phyloP scores from a whole-genome alignment of 2,113 vertebrate species.

The Vulpes ferrilata region DNA sequence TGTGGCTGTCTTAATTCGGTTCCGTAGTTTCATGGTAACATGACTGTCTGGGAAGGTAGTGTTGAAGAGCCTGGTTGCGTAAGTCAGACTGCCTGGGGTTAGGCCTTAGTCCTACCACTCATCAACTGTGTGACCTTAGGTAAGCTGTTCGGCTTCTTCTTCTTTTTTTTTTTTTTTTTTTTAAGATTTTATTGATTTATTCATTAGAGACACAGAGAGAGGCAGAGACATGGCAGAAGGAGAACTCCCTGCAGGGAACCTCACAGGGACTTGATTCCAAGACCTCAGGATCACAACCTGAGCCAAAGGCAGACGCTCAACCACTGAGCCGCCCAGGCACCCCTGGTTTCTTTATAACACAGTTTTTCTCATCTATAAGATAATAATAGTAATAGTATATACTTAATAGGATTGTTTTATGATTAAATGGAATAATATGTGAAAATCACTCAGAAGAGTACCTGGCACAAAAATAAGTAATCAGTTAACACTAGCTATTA shows the following conservation, averaged over 20 bases:
- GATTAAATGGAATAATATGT: not conserved
- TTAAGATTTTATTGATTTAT: too few relatives aligned
- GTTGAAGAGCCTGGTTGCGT: not conserved
- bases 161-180: too few relatives aligned
- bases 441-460: not conserved
- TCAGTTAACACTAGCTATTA: not conserved
- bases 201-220: too few relatives aligned
- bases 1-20: not conserved
- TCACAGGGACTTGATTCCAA: too few relatives aligned
- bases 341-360: not conserved
- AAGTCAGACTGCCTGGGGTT: not conserved
- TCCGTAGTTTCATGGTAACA: not conserved
- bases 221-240: too few relatives aligned
- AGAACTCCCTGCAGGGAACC: too few relatives aligned
- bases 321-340: too few relatives aligned
- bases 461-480: not conserved
- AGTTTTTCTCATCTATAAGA: not conserved
- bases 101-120: not conserved
- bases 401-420: not conserved
- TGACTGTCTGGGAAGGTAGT: not conserved
- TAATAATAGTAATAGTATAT: not conserved
- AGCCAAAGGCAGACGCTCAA: too few relatives aligned
- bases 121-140: not conserved
- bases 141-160: not conserved
- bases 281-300: too few relatives aligned